phyloP scores from a whole-genome alignment of 2,888 invertebrate genomes.

The Torymus auratus region DNA sequence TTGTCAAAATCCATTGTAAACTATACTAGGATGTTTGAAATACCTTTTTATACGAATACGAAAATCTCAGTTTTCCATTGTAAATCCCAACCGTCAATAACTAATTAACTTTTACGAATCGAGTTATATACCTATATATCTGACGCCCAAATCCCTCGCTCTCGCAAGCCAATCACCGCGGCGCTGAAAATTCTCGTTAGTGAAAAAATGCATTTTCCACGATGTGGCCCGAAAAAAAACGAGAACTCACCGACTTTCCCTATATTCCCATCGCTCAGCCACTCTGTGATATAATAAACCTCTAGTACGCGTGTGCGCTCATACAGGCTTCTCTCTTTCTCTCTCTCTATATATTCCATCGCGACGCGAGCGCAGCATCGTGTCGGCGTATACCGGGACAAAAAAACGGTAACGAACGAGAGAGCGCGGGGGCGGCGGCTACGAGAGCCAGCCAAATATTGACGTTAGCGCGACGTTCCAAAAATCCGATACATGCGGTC shows the following conservation, averaged over 20 bases:
- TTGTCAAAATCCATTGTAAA: too few species aligned
- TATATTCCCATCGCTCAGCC: too few species aligned
- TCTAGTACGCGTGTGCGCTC: neutral
- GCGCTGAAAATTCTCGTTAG: too few species aligned
- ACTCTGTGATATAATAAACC: constrained; percentile 30
- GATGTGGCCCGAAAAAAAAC: constrained; percentile 1
- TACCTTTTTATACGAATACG: too few species aligned
- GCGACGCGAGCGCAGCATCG: neutral
- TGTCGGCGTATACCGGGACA: neutral
- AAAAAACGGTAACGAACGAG: neutral
- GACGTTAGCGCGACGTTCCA: constrained; percentile 58
- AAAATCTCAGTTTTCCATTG: too few species aligned
- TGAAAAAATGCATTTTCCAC: constrained; percentile 31
- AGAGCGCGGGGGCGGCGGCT: neutral
- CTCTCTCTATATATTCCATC: neutral
- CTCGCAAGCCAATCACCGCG: too few species aligned
- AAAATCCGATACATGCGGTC: constrained; percentile 58
- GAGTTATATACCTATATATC: too few species aligned
- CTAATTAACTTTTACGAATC: too few species aligned
- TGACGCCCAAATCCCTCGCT: too few species aligned
- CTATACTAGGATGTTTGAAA: too few species aligned
- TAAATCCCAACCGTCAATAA: too few species aligned
- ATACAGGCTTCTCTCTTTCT: too few species aligned
- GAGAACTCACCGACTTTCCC: neutral
- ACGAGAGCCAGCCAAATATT: constrained; percentile 60